Conservation (phyloP, 2,797 vertebrate genomes). For the Pseudocheirus occidentalis region DNA sequence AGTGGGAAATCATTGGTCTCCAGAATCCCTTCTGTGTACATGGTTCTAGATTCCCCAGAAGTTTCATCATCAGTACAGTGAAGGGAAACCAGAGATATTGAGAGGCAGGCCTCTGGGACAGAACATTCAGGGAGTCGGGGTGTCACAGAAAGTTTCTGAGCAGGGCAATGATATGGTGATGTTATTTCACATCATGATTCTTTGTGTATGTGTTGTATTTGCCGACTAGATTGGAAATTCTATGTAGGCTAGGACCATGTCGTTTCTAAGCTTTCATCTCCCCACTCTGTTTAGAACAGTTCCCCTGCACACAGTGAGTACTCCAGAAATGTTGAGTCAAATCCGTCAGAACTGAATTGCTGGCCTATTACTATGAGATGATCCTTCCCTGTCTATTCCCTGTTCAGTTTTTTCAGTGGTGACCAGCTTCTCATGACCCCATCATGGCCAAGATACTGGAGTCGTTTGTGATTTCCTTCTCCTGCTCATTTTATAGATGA, state of each 20-base stretch:
- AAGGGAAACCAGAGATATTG: slow-evolving; percentile 86
- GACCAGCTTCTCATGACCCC: not conserved
- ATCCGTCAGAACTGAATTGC: not conserved
- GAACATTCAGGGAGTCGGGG: not conserved
- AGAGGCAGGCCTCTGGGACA: slow-evolving; percentile 71
- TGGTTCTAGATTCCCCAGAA: not conserved
- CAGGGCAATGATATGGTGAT: not conserved
- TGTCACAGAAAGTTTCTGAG: not conserved
- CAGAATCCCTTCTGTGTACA: not conserved
- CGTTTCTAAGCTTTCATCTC: not conserved
- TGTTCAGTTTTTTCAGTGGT: not conserved
- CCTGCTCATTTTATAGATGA: not conserved
- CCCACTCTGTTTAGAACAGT: not conserved
- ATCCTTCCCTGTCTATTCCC: not conserved
- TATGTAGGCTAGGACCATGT: not conserved
- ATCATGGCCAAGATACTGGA: not conserved
- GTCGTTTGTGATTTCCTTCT: not conserved
- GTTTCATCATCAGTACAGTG: slow-evolving; percentile 86
- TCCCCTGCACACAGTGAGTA: not conserved
- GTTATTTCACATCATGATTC: not conserved
- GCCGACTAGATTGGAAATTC: not conserved
- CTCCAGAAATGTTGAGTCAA: not conserved
- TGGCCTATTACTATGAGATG: not conserved
- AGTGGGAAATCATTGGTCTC: not conserved
- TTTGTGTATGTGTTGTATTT: not conserved